Conservation (phyloP, 2,797 vertebrate genomes). For the Amphiprion clarkii region DNA sequence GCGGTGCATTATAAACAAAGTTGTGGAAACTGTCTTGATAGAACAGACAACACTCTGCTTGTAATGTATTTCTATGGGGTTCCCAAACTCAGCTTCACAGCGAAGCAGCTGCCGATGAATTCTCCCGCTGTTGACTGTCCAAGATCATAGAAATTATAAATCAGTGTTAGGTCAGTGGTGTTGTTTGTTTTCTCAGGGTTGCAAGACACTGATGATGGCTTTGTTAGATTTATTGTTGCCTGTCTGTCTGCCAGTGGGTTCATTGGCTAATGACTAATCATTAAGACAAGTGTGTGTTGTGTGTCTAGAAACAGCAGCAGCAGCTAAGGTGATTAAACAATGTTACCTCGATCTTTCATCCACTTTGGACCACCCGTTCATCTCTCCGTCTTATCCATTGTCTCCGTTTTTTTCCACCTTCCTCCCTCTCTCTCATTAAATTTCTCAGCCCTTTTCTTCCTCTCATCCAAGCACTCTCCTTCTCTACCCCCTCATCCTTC, state of each 20-base stretch:
- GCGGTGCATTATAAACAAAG: constrained; percentile 1
- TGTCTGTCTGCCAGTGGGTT: constrained; percentile 71
- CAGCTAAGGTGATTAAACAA: constrained; percentile 78
- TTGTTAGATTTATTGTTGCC: constrained; percentile 68
- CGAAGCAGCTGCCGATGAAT: constrained; percentile 40
- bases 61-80: constrained; percentile 6
- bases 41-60: constrained; percentile 6
- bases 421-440: constrained; percentile 46
- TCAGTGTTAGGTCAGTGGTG: constrained; percentile 55
- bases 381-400: constrained; percentile 55
- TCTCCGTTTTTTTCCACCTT: constrained; percentile 14
- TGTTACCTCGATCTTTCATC: constrained; percentile 69
- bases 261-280: constrained; percentile 76
- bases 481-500: constrained; percentile 33
- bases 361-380: constrained; percentile 56
- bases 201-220: constrained; percentile 59
- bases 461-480: constrained; percentile 50
- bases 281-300: constrained; percentile 70
- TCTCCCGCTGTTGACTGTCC: constrained; percentile 42
- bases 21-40: constrained; percentile 8
- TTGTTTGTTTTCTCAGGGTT: constrained; percentile 57
- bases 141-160: constrained; percentile 49
- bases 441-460: constrained; percentile 42
- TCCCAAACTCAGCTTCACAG: constrained; percentile 20
- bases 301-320: constrained; percentile 66